Base-by-base conservation (phyloP, 2,888 invertebrate species). In the Rhimphoctona megacephalus region DNA sequence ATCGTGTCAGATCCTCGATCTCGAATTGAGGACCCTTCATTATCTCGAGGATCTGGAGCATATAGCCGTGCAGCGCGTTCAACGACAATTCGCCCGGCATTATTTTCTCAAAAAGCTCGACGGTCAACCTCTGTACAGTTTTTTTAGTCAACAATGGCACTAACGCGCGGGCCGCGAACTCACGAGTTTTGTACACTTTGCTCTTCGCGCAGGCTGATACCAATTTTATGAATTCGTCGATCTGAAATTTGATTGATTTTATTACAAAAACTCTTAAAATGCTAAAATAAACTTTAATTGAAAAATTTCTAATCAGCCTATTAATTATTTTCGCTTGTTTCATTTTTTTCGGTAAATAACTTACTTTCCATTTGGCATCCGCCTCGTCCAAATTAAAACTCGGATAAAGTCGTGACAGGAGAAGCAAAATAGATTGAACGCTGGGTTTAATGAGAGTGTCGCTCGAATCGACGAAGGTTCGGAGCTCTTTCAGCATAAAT, bases 381-480 rank as follows among this genome's bases (percentile, higher is more conserved):
- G 96, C 95, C 57, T 96, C 97, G 91, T 98, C 97, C 8, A 83
- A 85, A 73, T 96, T 94, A 1, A 96, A 95, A 0, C 97, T 97
- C 0, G 98, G 97, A 94, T 97, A 97, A 6, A 99, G 95, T 49
- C 98, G 95, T 2, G 97, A 96, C 76, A 99, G 95, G 83, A 99
- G 95, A 91, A 98, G 94, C 87, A 99, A 95, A 67, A 97, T 95
- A 0, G 98, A 97, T 94, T 97, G 97, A 86, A 98, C 94, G 7
- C 96, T 95, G 0, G 97, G 96, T 85, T 97, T 96, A 80, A 95
- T 94, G 11, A 94, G 93, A 88, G 93, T 94, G 87, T 94, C 93
- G 91, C 90, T 95, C 46, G 89, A 88, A n/a, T 88, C 85, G 4
- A 90, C 89, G 43, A 93, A 94, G 52, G 88, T 89, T 78, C 90